These are phyloP conservation scores for Camelus bactrianus DNA, from an alignment of 2,113 vertebrate species.

Conservation along the genomic window DNA sequence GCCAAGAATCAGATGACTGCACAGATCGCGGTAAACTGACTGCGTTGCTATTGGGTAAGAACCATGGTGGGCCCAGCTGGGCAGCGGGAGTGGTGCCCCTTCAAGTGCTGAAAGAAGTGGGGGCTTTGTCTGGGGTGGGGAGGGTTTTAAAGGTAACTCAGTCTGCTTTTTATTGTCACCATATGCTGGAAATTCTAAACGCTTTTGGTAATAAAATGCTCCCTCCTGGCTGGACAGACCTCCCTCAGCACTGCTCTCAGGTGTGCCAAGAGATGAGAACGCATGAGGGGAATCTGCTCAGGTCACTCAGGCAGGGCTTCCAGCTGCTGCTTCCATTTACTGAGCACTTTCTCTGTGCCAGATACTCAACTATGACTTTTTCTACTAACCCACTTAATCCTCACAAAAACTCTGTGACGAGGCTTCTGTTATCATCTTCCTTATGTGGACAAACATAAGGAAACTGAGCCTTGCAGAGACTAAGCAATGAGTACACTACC, in stretches of 20 bases:
- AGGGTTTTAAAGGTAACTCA: neutral
- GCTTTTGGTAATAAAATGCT: neutral
- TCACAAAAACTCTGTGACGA: neutral
- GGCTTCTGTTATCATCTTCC: neutral
- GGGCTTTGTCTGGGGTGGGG: neutral
- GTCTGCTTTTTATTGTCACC: neutral
- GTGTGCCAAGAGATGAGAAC: neutral
- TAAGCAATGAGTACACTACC: accelerated
- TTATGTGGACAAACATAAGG: neutral
- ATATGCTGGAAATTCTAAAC: neutral
- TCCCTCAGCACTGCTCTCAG: neutral
- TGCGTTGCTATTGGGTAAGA: accelerated
- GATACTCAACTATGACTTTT: neutral
- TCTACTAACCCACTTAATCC: neutral
- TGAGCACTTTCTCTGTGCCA: neutral
- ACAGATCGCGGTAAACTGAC: accelerated
- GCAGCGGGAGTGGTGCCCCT: accelerated
- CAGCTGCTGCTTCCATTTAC: accelerated
- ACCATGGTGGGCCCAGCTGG: accelerated
- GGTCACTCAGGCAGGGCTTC: neutral
- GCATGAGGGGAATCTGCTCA: accelerated
- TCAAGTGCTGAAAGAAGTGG: neutral
- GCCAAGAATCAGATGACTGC: accelerated
- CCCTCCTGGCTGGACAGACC: neutral
- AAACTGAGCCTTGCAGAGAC: neutral